These are phyloP conservation scores for Andrena minutula DNA, from an alignment of 2,888 invertebrate genomes.

Conservation along the genomic window DNA sequence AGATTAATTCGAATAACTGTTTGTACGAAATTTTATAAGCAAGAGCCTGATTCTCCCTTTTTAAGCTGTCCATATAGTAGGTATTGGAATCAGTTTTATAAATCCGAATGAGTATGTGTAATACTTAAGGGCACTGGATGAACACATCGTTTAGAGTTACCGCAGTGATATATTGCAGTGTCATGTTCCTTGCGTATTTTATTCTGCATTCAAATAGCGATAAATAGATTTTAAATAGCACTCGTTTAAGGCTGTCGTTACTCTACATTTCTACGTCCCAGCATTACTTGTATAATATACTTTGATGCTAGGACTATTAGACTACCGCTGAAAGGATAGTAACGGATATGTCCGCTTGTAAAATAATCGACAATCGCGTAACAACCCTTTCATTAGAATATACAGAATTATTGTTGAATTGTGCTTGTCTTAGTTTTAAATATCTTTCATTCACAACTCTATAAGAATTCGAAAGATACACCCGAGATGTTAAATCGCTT, in stretches of 20 bases:
- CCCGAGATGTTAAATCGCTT: conserved; percentile 15
- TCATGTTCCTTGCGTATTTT: conserved; percentile 25
- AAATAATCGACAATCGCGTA: conserved; percentile 8
- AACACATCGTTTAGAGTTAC: conserved; percentile 21
- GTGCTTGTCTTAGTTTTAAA: not conserved
- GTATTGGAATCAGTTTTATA: conserved; percentile 27
- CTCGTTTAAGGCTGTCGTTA: conserved; percentile 74
- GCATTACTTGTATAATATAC: conserved; percentile 52
- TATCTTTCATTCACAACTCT: too few relatives aligned
- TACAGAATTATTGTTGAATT: conserved; percentile 2
- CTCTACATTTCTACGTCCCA: conserved; percentile 79
- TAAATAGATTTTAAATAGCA: conserved; percentile 55
- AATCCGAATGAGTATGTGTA: conserved; percentile 23
- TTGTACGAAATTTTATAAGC: conserved; percentile 64
- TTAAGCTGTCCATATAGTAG: conserved; percentile 6
- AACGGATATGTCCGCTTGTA: conserved; percentile 32
- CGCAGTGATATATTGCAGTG: conserved; percentile 5
- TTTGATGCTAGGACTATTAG: conserved; percentile 59
- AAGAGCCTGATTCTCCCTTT: conserved; percentile 20
- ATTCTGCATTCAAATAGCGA: conserved; percentile 38
- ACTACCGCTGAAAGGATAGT: not conserved
- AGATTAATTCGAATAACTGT: conserved; percentile 46
- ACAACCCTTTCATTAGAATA: conserved; percentile 14
- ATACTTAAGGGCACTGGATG: conserved; percentile 2
- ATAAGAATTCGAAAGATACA: conserved; percentile 13